These are phyloP conservation scores for Trachemys scripta DNA, from an alignment of 2,113 vertebrate genomes.

Conservation along the genomic window DNA sequence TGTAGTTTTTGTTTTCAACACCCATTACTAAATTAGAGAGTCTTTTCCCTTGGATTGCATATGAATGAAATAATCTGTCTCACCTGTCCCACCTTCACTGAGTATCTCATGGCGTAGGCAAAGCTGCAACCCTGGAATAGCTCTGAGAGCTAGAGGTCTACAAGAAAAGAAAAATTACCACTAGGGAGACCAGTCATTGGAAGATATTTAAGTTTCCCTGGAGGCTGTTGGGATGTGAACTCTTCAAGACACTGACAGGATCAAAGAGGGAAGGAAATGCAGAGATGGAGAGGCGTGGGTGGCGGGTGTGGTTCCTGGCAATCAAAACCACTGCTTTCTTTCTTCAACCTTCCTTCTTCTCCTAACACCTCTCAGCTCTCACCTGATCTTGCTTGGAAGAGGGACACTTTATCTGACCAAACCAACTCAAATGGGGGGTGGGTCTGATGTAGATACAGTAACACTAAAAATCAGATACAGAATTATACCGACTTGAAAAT, in stretches of 20 bases:
- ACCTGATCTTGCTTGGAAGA: slow-evolving; percentile 55
- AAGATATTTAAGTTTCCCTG: slow-evolving; percentile 36
- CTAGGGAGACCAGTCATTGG: slow-evolving; percentile 38
- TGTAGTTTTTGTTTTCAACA: background rate
- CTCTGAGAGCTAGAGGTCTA: slow-evolving; percentile 42
- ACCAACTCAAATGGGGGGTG: slow-evolving; percentile 52
- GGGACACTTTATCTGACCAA: slow-evolving; percentile 63
- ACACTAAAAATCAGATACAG: slow-evolving; percentile 75
- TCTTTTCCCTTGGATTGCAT: slow-evolving; percentile 14
- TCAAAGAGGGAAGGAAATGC: slow-evolving; percentile 52
- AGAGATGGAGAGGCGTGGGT: background rate
- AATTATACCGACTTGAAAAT: slow-evolving; percentile 77
- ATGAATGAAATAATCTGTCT: background rate
- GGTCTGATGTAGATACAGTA: slow-evolving; percentile 82
- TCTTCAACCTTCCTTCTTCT: slow-evolving; percentile 67
- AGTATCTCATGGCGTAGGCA: background rate
- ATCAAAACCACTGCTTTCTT: slow-evolving; percentile 62
- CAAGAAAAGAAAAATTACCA: background rate
- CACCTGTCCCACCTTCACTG: slow-evolving; percentile 18
- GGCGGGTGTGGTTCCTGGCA: slow-evolving; percentile 49
- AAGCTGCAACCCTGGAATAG: background rate
- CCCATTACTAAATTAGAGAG: background rate
- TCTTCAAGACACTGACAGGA: slow-evolving; percentile 39
- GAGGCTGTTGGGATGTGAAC: slow-evolving; percentile 51
- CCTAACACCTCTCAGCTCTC: slow-evolving; percentile 38